Conservation (phyloP, 1,140 invertebrate genomes). For the Drosophila ohnishii region DNA sequence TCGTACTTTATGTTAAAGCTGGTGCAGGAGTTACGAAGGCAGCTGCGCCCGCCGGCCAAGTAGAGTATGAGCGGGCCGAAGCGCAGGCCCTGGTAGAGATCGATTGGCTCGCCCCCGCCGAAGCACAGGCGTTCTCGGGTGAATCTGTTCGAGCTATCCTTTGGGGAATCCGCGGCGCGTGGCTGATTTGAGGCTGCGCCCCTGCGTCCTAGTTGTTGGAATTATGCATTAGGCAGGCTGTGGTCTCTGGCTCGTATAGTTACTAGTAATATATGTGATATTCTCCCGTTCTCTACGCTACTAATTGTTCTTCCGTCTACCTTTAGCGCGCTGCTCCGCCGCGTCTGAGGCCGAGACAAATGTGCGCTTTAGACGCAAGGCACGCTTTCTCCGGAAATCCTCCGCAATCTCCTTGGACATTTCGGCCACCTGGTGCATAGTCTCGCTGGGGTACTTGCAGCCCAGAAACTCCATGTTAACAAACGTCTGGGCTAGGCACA, state of each 20-base stretch:
- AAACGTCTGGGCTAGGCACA: slow-evolving; percentile 92
- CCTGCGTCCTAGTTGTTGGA: slow-evolving; percentile 64
- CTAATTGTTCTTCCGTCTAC: slow-evolving; percentile 83
- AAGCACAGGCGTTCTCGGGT: slow-evolving; percentile 51
- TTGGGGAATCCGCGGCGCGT: neutral
- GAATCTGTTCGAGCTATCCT: slow-evolving; percentile 12
- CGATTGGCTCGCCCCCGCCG: slow-evolving; percentile 56
- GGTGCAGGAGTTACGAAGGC: slow-evolving; percentile 57
- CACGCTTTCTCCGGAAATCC: slow-evolving; percentile 87
- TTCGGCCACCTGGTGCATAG: slow-evolving; percentile 90
- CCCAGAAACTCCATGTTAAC: slow-evolving; percentile 92
- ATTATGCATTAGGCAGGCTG: slow-evolving; percentile 55
- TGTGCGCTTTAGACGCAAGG: slow-evolving; percentile 88
- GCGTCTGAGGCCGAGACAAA: slow-evolving; percentile 91
- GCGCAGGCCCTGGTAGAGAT: slow-evolving; percentile 58
- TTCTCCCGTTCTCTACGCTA: slow-evolving; percentile 21
- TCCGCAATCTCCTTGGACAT: slow-evolving; percentile 88
- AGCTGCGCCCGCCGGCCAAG: slow-evolving; percentile 63
- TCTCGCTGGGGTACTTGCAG: slow-evolving; percentile 91
- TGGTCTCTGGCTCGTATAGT: slow-evolving; percentile 61
- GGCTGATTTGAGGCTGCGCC: slow-evolving; percentile 6
- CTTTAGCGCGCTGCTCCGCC: slow-evolving; percentile 88
- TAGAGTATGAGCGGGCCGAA: slow-evolving; percentile 56
- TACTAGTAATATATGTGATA: slow-evolving; percentile 56
- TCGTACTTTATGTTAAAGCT: slow-evolving; percentile 48